Evolutionary conservation across 2,888 invertebrate species (phyloP).

Genomic region (Lasioglossum lativentre): DNA sequence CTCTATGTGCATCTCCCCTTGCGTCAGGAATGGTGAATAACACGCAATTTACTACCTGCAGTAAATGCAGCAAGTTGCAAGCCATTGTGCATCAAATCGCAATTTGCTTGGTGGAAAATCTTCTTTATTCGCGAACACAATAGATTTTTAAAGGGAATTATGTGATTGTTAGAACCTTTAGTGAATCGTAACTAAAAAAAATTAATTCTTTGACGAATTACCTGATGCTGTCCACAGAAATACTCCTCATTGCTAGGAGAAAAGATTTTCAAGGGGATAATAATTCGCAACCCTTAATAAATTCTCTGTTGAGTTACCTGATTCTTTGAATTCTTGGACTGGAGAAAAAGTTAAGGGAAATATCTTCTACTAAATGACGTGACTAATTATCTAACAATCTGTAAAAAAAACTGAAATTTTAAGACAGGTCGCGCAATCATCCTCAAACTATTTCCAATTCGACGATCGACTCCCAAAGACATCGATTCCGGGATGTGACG

Average conservation of each 20-base stretch:
- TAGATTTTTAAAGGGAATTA: too few relatives aligned
- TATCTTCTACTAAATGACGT: not conserved
- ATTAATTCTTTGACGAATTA: not conserved
- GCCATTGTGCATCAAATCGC: not conserved
- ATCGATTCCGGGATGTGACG: slow-evolving; percentile 8
- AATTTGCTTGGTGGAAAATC: not conserved
- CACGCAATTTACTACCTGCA: not conserved
- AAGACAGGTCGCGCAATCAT: too few relatives aligned
- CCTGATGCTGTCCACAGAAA: not conserved
- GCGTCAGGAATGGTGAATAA: not conserved
- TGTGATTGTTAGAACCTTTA: not conserved
- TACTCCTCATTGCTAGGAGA: not conserved
- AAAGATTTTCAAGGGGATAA: not conserved
- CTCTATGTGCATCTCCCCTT: not conserved
- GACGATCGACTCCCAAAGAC: not conserved
- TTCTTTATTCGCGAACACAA: too few relatives aligned
- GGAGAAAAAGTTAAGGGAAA: not conserved
- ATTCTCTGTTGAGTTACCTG: not conserved
- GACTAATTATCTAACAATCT: not conserved
- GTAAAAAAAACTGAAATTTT: not conserved
- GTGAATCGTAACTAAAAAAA: not conserved
- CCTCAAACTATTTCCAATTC: not conserved
- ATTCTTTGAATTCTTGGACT: not conserved
- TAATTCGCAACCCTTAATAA: not conserved
- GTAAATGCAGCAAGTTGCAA: not conserved